phyloP scores from a whole-genome alignment of 2,797 vertebrate species.

The Gadopsis marmoratus region DNA sequence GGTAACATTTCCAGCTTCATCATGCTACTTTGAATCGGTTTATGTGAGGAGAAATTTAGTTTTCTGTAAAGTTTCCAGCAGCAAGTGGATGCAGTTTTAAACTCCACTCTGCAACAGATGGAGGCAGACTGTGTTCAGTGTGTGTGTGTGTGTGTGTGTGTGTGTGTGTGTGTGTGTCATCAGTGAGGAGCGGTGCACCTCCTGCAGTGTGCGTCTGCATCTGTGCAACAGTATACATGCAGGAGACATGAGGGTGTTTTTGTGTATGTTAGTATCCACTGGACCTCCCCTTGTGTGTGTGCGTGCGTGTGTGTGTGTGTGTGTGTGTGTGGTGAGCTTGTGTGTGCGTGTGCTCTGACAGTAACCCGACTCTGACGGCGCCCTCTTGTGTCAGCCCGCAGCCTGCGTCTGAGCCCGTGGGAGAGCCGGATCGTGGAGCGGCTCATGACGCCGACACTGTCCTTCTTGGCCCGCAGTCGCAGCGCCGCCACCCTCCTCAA shows the following conservation, averaged over 20 bases:
- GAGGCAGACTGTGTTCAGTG: constrained; percentile 6
- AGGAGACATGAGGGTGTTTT: neutral
- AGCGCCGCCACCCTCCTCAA: constrained; percentile 93
- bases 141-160: constrained; percentile 21
- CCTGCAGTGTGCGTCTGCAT: constrained; percentile 11
- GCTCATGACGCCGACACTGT: constrained; percentile 96
- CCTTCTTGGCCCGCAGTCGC: constrained; percentile 95
- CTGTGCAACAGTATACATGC: neutral
- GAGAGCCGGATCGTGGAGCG: constrained; percentile 98
- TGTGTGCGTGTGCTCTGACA: neutral
- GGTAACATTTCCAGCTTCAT: constrained; percentile 6
- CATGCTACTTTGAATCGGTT: neutral
- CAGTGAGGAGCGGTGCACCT: neutral
- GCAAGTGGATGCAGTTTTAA: constrained; percentile 17
- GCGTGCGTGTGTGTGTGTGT: neutral
- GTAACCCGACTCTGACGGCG: constrained; percentile 53
- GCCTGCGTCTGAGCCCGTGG: constrained; percentile 95
- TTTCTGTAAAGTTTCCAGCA: constrained; percentile 7
- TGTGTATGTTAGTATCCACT: neutral
- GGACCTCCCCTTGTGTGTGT: constrained; percentile 4
- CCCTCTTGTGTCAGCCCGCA: constrained; percentile 89
- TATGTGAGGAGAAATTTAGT: constrained; percentile 1
- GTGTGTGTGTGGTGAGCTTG: constrained; percentile 14
- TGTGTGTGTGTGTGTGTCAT: constrained; percentile 8
- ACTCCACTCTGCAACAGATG: constrained; percentile 32